Percentiles rank a stretch among this genome's conserved stretches.
These are phyloP conservation scores for Eurystomus gularis DNA, from an alignment of 2,113 vertebrate species.

Conservation along the genomic window DNA sequence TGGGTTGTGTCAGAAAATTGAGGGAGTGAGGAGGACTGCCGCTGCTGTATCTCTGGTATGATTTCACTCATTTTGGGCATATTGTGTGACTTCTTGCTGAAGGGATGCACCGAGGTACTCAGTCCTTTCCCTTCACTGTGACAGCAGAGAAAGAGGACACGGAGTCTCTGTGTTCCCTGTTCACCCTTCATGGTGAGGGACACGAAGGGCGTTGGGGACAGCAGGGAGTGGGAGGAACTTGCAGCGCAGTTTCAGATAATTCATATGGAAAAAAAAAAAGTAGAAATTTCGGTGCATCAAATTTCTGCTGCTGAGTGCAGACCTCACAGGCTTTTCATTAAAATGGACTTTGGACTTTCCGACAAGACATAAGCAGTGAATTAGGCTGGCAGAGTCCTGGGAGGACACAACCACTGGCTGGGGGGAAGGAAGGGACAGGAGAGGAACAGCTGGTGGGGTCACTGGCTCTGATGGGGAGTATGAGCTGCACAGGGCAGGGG, in stretches of 20 bases:
- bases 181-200: neutral
- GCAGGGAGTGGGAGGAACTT: no score
- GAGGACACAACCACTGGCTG: neutral
- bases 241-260: neutral
- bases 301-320: neutral
- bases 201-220: neutral
- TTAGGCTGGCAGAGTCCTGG: neutral
- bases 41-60: neutral
- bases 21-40: neutral
- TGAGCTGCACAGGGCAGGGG: fast-evolving
- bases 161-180: neutral
- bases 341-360: neutral
- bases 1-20: neutral
- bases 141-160: neutral
- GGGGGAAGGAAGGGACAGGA: neutral
- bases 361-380: neutral
- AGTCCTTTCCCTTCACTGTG: neutral
- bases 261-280: neutral
- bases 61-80: neutral
- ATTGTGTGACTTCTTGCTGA: neutral
- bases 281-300: neutral
- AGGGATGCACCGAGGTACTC: neutral
- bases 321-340: neutral
- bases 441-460: neutral
- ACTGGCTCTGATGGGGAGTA: fast-evolving